Conservation (phyloP, 2,888 invertebrate genomes). For the Geophilus truncorum region DNA sequence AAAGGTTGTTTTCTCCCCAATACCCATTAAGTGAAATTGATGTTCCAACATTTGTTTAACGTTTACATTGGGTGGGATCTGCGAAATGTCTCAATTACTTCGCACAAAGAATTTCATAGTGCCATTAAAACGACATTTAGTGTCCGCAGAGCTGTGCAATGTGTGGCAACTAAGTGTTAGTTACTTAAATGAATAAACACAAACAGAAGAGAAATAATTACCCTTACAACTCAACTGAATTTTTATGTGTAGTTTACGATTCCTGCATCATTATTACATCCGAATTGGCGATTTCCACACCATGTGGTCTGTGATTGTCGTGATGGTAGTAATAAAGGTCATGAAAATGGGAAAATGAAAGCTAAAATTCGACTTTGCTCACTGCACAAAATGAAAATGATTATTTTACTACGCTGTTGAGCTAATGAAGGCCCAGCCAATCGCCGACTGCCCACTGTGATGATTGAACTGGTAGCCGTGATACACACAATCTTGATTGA, state of each 20-base stretch:
- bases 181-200: neutral
- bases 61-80: neutral
- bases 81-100: neutral
- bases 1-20: no score
- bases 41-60: neutral
- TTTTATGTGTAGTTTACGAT: neutral
- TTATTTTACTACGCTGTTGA: no score
- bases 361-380: neutral
- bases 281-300: neutral
- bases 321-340: neutral
- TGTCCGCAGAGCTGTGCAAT: no score
- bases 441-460: neutral
- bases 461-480: neutral
- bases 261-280: neutral
- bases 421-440: neutral
- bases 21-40: no score
- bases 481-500: neutral
- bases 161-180: no score
- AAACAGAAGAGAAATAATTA: neutral
- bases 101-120: no score
- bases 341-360: neutral
- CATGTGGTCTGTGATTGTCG: neutral
- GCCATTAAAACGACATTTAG: no score
- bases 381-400: neutral
- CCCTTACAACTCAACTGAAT: neutral